Conservation (phyloP, 1,140 invertebrate genomes). For the Calosoma granatense region DNA sequence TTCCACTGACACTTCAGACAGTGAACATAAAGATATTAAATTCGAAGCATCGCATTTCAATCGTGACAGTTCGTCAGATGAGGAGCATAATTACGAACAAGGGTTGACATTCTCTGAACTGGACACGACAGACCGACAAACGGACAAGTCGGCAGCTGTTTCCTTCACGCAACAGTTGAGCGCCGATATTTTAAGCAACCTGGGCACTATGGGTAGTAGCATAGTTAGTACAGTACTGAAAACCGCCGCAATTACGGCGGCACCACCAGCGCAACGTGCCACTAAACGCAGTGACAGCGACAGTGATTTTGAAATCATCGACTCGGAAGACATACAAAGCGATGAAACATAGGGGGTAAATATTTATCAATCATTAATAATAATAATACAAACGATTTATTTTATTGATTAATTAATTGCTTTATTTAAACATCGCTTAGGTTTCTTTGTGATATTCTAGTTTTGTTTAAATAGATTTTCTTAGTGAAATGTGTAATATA, state of each 20-base stretch:
- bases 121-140: slow-evolving; percentile 12
- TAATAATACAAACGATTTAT: not conserved
- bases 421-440: slow-evolving; percentile 9
- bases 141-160: not conserved
- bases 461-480: not conserved
- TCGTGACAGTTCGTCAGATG: slow-evolving; percentile 23
- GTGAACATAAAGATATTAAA: slow-evolving; percentile 22
- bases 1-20: slow-evolving; percentile 26
- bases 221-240: slow-evolving; percentile 19
- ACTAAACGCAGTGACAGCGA: slow-evolving; percentile 19
- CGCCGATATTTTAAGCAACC: slow-evolving; percentile 14
- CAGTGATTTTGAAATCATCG: slow-evolving; percentile 28
- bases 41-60: slow-evolving; percentile 27
- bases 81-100: slow-evolving; percentile 19
- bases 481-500: not conserved
- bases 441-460: slow-evolving; percentile 7
- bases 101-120: slow-evolving; percentile 17
- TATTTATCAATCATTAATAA: not conserved
- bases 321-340: slow-evolving; percentile 18
- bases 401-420: not conserved
- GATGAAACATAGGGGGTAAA: not conserved
- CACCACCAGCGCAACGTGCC: not conserved
- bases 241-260: not conserved
- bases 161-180: not conserved
- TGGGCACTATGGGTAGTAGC: slow-evolving; percentile 13